Conservation (phyloP, 2,888 invertebrate genomes). For the Ormia ochracea region DNA sequence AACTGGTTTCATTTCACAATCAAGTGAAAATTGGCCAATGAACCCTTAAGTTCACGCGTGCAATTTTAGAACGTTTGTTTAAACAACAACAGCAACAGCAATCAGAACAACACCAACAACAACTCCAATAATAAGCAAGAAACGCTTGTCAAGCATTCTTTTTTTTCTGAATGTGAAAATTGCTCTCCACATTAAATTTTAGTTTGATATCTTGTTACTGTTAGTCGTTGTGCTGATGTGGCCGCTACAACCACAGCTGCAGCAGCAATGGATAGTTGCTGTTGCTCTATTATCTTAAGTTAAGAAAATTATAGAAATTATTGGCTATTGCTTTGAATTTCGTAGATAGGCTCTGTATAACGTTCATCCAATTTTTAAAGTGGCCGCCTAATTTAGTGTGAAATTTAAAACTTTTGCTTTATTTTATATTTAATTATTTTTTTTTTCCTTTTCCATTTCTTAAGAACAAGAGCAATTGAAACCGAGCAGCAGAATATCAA, state of each 20-base stretch:
- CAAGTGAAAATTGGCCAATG: conserved; percentile 64
- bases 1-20: conserved; percentile 55
- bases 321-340: conserved; percentile 59
- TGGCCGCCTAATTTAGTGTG: conserved; percentile 61
- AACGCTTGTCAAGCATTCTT: conserved; percentile 60
- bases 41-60: conserved; percentile 64
- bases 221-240: conserved; percentile 11
- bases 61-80: conserved; percentile 53
- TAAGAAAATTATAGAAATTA: conserved; percentile 62
- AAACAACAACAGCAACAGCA: neutral
- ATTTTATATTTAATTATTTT: neutral
- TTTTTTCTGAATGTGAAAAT: conserved; percentile 61
- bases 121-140: conserved; percentile 19
- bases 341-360: conserved; percentile 52
- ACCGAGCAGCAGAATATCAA: conserved; percentile 36
- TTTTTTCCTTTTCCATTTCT: neutral
- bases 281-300: conserved; percentile 61
- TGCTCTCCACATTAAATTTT: conserved; percentile 44
- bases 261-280: neutral
- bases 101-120: conserved; percentile 3
- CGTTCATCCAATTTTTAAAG: conserved; percentile 51
- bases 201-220: conserved; percentile 37
- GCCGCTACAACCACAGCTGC: conserved; percentile 14
- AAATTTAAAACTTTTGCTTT: conserved; percentile 56
- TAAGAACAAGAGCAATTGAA: conserved; percentile 34